A percentile compares a stretch with the other conserved stretches of the same genome.
phyloP scores from a whole-genome alignment of 2,113 vertebrate genomes.

The Petromus typicus region DNA sequence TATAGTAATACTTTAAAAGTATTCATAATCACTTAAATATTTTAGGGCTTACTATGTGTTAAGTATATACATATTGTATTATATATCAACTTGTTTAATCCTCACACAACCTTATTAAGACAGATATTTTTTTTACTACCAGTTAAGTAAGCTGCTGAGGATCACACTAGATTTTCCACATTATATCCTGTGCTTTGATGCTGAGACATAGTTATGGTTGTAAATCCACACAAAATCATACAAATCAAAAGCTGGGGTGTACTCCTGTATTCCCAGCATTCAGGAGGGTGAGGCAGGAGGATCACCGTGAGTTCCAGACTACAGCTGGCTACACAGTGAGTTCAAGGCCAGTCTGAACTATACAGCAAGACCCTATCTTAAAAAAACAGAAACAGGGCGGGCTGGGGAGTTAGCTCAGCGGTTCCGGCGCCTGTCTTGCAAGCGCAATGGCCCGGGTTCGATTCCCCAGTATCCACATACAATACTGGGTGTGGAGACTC shows the following conservation, averaged over 20 bases:
- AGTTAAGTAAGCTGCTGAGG: not conserved
- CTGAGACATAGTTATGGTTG: not conserved
- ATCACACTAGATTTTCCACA: constrained; percentile 16
- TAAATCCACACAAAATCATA: constrained; percentile 55
- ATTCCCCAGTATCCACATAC: too few species aligned
- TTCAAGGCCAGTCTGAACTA: not conserved
- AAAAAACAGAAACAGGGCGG: too few species aligned
- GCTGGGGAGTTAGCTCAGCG: too few species aligned
- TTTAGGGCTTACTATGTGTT: not conserved
- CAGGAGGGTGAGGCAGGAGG: too few species aligned
- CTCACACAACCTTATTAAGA: not conserved
- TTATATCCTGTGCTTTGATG: not conserved
- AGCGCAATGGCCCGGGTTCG: too few species aligned
- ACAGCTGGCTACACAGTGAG: not conserved
- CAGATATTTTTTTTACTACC: not conserved
- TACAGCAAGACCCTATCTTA: too few species aligned
- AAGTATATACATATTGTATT: not conserved
- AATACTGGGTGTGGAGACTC: too few species aligned
- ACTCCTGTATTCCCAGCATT: too few species aligned
- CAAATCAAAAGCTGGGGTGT: not conserved
- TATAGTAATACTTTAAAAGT: constrained; percentile 11
- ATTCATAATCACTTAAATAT: constrained; percentile 20
- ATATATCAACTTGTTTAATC: constrained; percentile 15
- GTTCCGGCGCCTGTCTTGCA: too few species aligned
- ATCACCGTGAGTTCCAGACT: not conserved